phyloP scores from a whole-genome alignment of 2,113 vertebrate species.

The Hassar affinis region DNA sequence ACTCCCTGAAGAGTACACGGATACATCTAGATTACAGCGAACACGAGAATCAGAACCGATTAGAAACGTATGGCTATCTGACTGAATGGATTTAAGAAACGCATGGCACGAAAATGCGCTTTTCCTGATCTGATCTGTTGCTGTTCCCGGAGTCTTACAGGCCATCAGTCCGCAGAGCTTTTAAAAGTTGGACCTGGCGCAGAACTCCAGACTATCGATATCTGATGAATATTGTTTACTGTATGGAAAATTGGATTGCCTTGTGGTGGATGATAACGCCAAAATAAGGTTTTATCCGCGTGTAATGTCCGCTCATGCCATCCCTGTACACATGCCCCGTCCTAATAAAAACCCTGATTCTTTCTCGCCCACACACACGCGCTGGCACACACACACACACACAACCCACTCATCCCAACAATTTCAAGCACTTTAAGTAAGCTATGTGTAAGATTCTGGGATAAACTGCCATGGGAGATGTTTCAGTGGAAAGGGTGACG shows the following conservation, averaged over 20 bases:
- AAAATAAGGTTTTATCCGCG: constrained; percentile 29
- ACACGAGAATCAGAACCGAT: not conserved
- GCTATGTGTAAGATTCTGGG: constrained; percentile 9
- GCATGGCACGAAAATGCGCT: no score
- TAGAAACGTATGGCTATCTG: not conserved
- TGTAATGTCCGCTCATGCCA: constrained; percentile 3
- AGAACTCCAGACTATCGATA: not conserved
- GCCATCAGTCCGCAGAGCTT: not conserved
- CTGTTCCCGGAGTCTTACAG: not conserved
- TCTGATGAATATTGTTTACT: not conserved
- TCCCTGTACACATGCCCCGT: constrained; percentile 41
- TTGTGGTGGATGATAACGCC: not conserved
- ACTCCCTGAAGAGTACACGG: not conserved
- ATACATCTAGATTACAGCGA: not conserved
- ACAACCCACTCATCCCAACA: not conserved
- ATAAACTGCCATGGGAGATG: not conserved
- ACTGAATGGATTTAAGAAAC: not conserved
- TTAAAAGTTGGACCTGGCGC: not conserved
- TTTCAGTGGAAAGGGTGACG: not conserved
- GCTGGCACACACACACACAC: constrained; percentile 32
- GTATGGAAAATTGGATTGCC: not conserved
- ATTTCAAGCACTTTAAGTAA: not conserved
- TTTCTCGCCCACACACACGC: constrained; percentile 41
- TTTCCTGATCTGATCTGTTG: not conserved
- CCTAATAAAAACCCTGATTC: constrained; percentile 44